Evolutionary conservation across 2,113 vertebrate species (phyloP), one percentile per base, ranked within the genome.

Genomic region (Tapirus terrestris): DNA sequence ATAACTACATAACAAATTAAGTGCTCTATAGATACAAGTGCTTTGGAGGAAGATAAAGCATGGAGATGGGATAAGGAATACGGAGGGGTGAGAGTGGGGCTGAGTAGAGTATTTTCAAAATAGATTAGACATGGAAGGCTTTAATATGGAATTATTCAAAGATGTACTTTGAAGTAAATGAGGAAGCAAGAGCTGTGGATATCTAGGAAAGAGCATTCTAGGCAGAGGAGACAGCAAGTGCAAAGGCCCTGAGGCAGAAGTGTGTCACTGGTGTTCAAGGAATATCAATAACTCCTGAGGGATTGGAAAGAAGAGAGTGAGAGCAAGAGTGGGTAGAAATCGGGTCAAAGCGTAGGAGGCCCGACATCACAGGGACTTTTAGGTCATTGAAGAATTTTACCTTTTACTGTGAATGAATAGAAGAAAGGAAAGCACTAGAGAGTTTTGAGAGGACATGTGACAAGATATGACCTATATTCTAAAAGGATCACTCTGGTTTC

Each of bases 91-190:
- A 16, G 51, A 14, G 51, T 53, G 51, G 20, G 36, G 5, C 1
- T 48, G 3, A 27, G 6, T 14, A 11, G 10, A 39, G 3, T 80
- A 73, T 39, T 96, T 91, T 97, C 25, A 81, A 56, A n/a, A 58
- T 33, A 53, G 18, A 16, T 36, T n/a, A 3, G 1, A 39, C 72
- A 29, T n/a, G 31, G 39, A 89, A 98, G 63, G 2, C 67, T 80
- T 96, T 56, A 68, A 11, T 39, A 68, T 70, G 33, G 23, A 80
- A 77, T 39, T 72, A 61, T 81, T 94, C 90, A n/a, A 94, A 70
- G 51, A 51, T 17, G 63, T 16, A n/a, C 5, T 53, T 93, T 56
- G 23, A 96, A 65, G 39, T 48, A 27, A 89, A 18, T 6, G 8
- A 76, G n/a, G 10, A 91, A 81, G 29, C 1, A 88, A 92, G 29